phyloP scores from a whole-genome alignment of 92 coral and sea anemone genomes.

The Epizoanthus illoricatus region DNA sequence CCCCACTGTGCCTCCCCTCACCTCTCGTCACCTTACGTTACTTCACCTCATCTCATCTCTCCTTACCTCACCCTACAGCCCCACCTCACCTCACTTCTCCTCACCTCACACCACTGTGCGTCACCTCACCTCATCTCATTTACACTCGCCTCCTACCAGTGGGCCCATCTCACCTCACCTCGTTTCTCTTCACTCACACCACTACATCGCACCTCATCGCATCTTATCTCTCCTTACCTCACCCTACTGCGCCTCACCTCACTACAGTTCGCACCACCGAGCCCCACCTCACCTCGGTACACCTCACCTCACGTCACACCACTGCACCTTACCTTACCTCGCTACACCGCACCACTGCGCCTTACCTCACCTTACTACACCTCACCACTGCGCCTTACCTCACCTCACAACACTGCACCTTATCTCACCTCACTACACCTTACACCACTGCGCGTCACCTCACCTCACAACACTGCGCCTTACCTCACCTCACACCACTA shows the following conservation, averaged over 20 bases:
- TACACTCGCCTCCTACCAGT: not conserved
- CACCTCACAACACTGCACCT: not conserved
- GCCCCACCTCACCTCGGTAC: no score
- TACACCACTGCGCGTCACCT: not conserved
- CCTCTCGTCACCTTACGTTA: no score
- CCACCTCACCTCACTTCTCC: not conserved
- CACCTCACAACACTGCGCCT: not conserved
- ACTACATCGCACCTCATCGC: no score
- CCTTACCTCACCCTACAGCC: no score
- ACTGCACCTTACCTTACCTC: not conserved
- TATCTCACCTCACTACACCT: conserved; percentile 6
- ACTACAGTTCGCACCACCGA: no score
- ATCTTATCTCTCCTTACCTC: not conserved
- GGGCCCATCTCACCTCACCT: not conserved
- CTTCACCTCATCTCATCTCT: no score
- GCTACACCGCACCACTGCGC: not conserved
- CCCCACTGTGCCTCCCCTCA: not conserved
- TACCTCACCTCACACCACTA: not conserved
- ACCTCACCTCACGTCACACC: not conserved
- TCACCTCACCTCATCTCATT: not conserved
- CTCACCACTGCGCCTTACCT: conserved; percentile 5
- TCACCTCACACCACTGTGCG: not conserved
- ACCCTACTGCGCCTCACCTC: not conserved
- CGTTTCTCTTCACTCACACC: no score
- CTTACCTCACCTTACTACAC: not conserved